Percentiles rank a stretch among this genome's conserved stretches.
Evolutionary conservation across 1,140 invertebrate genomes (phyloP).

Genomic region (Metaphire vulgaris): DNA sequence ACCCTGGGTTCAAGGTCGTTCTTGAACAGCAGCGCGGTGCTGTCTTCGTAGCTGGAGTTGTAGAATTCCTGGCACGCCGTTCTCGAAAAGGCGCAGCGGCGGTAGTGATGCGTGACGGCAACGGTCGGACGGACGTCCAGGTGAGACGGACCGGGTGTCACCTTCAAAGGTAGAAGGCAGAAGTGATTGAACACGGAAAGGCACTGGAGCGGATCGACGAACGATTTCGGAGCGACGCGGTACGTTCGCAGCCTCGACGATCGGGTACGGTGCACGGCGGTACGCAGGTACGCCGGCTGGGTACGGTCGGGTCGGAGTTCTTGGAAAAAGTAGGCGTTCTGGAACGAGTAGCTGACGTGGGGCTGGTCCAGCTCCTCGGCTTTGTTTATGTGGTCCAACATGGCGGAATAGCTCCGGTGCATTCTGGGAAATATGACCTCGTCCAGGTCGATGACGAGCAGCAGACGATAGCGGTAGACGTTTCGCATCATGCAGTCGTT

Average conservation of each 20-base stretch:
- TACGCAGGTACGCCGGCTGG: not conserved
- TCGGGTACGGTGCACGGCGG: not conserved
- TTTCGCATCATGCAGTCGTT: slow-evolving; percentile 34
- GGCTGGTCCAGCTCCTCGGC: not conserved
- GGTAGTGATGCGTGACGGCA: slow-evolving; percentile 11
- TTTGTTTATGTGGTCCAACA: not conserved
- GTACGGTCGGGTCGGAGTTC: not conserved
- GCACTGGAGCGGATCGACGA: slow-evolving; percentile 14
- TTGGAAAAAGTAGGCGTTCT: slow-evolving; percentile 16
- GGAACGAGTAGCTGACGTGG: not conserved
- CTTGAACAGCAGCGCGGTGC: not conserved
- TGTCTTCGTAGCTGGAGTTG: not conserved
- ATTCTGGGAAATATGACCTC: slow-evolving; percentile 34
- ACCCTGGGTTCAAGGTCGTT: not conserved
- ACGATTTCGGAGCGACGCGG: not conserved
- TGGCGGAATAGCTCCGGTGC: not conserved
- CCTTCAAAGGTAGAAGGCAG: not conserved
- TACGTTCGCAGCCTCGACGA: not conserved
- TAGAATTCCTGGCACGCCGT: not conserved
- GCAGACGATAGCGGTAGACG: slow-evolving; percentile 28
- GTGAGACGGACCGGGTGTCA: not conserved
- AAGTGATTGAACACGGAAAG: slow-evolving; percentile 17
- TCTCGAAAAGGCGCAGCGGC: not conserved
- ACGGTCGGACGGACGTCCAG: not conserved
- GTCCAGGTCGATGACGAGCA: slow-evolving; percentile 31